Conservation (phyloP, 2,888 invertebrate genomes). For the Nomada fabriciana region DNA sequence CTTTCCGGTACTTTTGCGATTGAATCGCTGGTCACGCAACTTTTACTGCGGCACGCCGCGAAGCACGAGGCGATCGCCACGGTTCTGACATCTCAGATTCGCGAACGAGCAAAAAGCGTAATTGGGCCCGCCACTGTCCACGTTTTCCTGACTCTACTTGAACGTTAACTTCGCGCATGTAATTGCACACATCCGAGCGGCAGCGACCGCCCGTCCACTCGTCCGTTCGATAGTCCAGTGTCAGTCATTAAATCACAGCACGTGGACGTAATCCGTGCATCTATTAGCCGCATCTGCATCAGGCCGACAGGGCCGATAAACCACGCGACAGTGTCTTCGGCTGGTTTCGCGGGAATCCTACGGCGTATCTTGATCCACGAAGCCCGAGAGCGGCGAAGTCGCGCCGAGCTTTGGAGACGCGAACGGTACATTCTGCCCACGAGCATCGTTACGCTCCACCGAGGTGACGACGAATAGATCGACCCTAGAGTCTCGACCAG, state of each 20-base stretch:
- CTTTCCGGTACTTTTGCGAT: background rate
- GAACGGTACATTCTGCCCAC: conserved; percentile 77
- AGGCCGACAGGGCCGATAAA: conserved; percentile 17
- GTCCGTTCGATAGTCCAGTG: background rate
- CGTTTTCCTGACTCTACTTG: background rate
- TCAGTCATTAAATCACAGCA: background rate
- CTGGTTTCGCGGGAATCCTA: conserved; percentile 31
- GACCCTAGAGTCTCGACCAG: conserved; percentile 3
- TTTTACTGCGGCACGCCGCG: background rate
- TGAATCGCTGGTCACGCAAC: background rate
- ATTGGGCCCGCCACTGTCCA: background rate
- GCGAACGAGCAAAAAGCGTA: background rate
- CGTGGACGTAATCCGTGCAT: background rate
- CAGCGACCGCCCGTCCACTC: background rate
- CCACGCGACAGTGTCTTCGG: conserved; percentile 24
- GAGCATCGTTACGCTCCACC: conserved; percentile 71
- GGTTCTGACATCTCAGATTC: no score
- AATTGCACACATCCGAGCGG: background rate
- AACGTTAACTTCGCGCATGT: conserved; percentile 8
- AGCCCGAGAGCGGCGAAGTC: conserved; percentile 19
- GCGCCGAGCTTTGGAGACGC: conserved; percentile 60
- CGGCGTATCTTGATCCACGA: conserved; percentile 42
- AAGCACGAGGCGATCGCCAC: no score
- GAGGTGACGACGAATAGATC: conserved; percentile 50
- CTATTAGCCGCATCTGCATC: conserved; percentile 26